A percentile compares a stretch with the other conserved stretches of the same genome.
Conservation (phyloP, 2,888 invertebrate genomes). For the Escarpia spicata region DNA sequence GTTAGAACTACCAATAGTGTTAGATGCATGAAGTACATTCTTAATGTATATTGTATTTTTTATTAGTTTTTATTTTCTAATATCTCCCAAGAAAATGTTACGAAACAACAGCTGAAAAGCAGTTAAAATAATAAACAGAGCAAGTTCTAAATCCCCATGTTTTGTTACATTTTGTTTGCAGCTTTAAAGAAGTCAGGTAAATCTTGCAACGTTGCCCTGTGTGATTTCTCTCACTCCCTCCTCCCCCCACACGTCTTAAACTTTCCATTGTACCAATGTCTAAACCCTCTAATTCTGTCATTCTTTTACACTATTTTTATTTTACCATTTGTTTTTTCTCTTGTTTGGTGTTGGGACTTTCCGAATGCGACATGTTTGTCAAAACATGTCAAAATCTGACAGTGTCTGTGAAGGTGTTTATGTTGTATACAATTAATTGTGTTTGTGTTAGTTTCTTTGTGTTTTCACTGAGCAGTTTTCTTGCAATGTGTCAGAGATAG, state of each 20-base stretch:
- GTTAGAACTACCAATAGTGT: background rate
- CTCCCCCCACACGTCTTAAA: background rate
- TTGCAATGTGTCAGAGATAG: background rate
- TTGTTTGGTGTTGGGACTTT: background rate
- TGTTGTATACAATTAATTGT: background rate
- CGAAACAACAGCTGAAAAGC: background rate
- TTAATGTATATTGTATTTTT: background rate
- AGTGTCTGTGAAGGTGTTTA: background rate
- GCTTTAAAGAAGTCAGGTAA: conserved; percentile 16
- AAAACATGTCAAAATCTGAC: background rate
- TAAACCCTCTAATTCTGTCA: background rate
- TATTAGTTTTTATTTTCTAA: background rate
- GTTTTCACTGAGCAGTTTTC: background rate
- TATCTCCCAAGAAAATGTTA: background rate
- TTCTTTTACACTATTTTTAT: background rate
- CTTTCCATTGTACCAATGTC: background rate
- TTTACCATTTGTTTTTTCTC: background rate
- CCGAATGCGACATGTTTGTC: background rate
- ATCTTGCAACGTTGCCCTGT: background rate
- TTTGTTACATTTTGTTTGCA: background rate
- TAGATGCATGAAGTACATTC: background rate
- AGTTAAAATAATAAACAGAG: background rate
- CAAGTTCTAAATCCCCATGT: background rate
- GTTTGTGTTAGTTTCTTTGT: background rate
- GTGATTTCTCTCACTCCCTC: background rate